These are phyloP conservation scores for Noctuana brunneofusca DNA, from an alignment of 2,888 invertebrate species.

Conservation along the genomic window DNA sequence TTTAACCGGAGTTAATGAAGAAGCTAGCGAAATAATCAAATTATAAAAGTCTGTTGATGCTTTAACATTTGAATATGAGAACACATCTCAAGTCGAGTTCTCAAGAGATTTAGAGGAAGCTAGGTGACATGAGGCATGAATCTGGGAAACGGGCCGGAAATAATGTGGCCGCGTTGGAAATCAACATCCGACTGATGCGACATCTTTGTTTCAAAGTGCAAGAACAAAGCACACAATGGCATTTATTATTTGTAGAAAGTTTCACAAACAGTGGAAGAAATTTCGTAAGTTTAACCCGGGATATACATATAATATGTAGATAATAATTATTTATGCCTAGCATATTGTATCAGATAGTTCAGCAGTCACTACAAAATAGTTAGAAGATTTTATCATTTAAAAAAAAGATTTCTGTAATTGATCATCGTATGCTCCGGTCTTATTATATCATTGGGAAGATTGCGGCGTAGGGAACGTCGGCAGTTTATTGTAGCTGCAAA, in stretches of 20 bases:
- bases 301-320: too few relatives aligned
- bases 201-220: not conserved
- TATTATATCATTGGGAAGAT: too few relatives aligned
- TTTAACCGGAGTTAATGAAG: too few relatives aligned
- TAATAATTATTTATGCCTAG: too few relatives aligned
- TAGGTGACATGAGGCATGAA: slow-evolving; percentile 1
- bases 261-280: not conserved
- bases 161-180: slow-evolving; percentile 25
- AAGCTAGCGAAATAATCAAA: not conserved
- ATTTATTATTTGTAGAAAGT: not conserved
- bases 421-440: too few relatives aligned
- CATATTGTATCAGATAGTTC: too few relatives aligned
- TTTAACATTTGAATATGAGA: not conserved
- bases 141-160: slow-evolving; percentile 15
- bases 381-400: too few relatives aligned
- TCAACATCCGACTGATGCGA: slow-evolving; percentile 17
- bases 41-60: too few relatives aligned
- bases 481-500: too few relatives aligned
- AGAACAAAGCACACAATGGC: not conserved
- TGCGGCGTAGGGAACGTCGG: too few relatives aligned
- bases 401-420: too few relatives aligned
- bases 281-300: not conserved
- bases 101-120: not conserved
- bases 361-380: too few relatives aligned
- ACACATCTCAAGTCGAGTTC: slow-evolving; percentile 1